Percentiles rank a stretch among this genome's conserved stretches.
Conservation (phyloP, 2,888 invertebrate genomes). For the Alviniconcha strummeri region DNA sequence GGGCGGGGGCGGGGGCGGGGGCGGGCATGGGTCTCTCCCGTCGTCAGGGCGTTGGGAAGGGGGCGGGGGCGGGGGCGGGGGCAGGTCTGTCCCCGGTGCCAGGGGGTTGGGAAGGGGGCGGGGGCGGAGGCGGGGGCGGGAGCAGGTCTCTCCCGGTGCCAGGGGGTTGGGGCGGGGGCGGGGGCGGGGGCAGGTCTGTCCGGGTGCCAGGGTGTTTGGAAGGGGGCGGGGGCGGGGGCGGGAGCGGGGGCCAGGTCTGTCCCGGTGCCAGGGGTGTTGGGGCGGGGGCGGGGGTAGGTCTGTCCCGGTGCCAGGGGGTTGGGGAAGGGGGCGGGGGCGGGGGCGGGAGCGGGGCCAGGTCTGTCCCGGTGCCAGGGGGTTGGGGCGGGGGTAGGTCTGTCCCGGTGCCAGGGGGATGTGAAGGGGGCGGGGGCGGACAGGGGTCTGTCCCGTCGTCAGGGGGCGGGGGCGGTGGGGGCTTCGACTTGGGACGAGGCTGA, state of each 20-base stretch:
- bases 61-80: constrained; percentile 61
- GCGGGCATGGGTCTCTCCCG: too few species aligned
- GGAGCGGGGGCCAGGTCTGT: too few species aligned
- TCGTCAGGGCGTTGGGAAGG: constrained; percentile 57
- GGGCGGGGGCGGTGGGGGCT: constrained; percentile 75
- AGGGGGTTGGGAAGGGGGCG: constrained; percentile 79
- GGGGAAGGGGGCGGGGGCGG: constrained; percentile 78
- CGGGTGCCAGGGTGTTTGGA: too few species aligned
- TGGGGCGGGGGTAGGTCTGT: constrained; percentile 46
- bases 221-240: constrained; percentile 82
- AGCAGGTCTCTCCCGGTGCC: too few species aligned
- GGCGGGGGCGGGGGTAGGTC: too few species aligned
- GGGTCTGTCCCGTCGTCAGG: constrained; percentile 40
- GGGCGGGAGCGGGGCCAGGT: constrained; percentile 74
- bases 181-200: too few species aligned
- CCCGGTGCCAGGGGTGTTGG: too few species aligned
- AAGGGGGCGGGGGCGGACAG: constrained; percentile 45
- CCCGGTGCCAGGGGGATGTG: neutral
- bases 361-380: constrained; percentile 49
- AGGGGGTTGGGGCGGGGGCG: too few species aligned
- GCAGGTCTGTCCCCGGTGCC: constrained; percentile 50
- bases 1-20: too few species aligned
- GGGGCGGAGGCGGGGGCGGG: too few species aligned
- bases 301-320: too few species aligned
- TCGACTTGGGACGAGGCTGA: constrained; percentile 94